Conservation (phyloP, 2,797 vertebrate genomes). For the Champsocephalus esox region DNA sequence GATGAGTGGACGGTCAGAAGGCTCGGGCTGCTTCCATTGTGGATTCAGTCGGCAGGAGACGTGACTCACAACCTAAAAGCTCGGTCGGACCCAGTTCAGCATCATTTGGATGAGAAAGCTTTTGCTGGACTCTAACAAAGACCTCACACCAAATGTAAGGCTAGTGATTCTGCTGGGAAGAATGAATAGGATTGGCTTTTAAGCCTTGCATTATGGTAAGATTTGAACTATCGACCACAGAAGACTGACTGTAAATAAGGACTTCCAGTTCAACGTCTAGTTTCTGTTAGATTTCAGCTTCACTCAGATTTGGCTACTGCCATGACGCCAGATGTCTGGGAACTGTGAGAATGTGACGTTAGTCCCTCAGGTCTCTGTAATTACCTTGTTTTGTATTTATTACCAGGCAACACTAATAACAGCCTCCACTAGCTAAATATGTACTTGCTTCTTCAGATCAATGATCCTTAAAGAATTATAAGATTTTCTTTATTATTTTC, state of each 20-base stretch:
- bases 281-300: constrained; percentile 17
- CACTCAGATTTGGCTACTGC: constrained; percentile 37
- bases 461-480: constrained; percentile 55
- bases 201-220: constrained; percentile 3
- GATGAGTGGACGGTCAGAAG: constrained; percentile 2
- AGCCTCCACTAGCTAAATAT: constrained; percentile 37
- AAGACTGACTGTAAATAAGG: constrained; percentile 15
- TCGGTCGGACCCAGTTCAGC: constrained; percentile 11
- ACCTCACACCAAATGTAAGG: constrained; percentile 20
- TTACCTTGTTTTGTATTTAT: constrained; percentile 53
- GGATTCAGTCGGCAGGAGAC: constrained; percentile 21
- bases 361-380: constrained; percentile 53
- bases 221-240: background rate
- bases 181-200: background rate
- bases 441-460: constrained; percentile 52
- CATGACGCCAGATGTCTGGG: constrained; percentile 7
- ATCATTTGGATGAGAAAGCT: constrained; percentile 23
- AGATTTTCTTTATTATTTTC: constrained; percentile 62
- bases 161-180: constrained; percentile 17
- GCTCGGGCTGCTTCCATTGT: constrained; percentile 4
- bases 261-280: background rate
- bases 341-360: constrained; percentile 56
- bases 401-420: constrained; percentile 47
- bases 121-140: constrained; percentile 11
- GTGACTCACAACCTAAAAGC: background rate